Conservation (phyloP, 2,797 vertebrate genomes). For the Spinus olivaceus region DNA sequence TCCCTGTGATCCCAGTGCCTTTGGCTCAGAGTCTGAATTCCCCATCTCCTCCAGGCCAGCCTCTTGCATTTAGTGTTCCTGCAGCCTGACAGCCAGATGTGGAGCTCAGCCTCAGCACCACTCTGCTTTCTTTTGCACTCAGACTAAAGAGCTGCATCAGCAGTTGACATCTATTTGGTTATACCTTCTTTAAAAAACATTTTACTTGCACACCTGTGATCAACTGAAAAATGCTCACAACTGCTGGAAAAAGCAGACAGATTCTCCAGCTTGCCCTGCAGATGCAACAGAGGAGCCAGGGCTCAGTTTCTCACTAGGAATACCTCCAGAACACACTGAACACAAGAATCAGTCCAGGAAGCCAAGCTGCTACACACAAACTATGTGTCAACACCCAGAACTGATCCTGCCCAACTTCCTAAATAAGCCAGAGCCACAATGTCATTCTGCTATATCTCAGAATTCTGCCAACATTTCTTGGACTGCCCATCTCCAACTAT, state of each 20-base stretch:
- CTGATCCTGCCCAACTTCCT: background rate
- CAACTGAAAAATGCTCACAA: background rate
- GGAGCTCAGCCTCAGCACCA: background rate
- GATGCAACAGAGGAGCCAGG: background rate
- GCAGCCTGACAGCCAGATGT: slow-evolving; percentile 9
- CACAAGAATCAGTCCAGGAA: background rate
- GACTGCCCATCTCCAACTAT: background rate
- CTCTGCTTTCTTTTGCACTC: background rate
- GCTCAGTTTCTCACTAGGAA: background rate
- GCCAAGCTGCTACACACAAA: background rate
- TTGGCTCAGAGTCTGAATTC: background rate
- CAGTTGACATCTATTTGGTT: background rate
- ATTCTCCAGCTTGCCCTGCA: background rate
- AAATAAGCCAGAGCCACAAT: background rate
- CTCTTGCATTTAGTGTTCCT: background rate
- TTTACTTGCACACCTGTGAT: background rate
- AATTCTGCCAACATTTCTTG: background rate
- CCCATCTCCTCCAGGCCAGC: background rate
- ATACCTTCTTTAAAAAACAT: background rate
- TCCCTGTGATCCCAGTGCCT: background rate
- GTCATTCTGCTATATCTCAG: background rate
- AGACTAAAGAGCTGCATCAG: background rate
- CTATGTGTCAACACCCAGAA: background rate
- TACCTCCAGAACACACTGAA: background rate
- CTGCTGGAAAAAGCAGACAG: background rate